phyloP scores from a whole-genome alignment of 2,797 vertebrate species.

The Acrossocheilus fasciatus region DNA sequence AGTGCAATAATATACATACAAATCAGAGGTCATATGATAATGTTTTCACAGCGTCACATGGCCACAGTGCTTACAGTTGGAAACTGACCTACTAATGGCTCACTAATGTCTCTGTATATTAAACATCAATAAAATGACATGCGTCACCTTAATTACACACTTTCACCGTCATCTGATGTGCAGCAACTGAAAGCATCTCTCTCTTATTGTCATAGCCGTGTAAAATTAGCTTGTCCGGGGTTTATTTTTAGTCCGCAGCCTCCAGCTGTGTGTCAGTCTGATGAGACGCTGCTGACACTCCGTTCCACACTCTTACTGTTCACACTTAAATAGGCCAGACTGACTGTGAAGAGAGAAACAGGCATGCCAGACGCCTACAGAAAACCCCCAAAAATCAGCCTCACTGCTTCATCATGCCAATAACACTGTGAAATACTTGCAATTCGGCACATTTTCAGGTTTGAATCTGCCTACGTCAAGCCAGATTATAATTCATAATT shows the following conservation, averaged over 20 bases:
- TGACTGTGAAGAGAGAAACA: conserved; percentile 18
- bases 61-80: not conserved
- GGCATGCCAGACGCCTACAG: conserved; percentile 3
- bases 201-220: conserved; percentile 16
- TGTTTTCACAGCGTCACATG: not conserved
- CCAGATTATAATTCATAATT: not conserved
- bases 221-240: conserved; percentile 17
- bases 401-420: not conserved
- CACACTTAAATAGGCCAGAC: conserved; percentile 40
- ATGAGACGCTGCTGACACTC: conserved; percentile 39
- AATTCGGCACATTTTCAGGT: not conserved
- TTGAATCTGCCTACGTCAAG: not conserved
- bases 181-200: not conserved
- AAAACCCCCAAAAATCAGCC: not conserved
- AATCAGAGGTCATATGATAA: not conserved
- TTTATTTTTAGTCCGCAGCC: conserved; percentile 55
- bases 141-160: not conserved
- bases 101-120: not conserved
- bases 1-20: not conserved
- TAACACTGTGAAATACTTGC: conserved; percentile 12
- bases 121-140: not conserved
- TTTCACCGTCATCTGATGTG: not conserved
- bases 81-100: not conserved
- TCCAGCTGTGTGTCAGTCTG: conserved; percentile 48
- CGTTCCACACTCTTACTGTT: conserved; percentile 16